Base-by-base conservation (phyloP, 2,888 invertebrate species). In the Perizoma flavofasciatum region DNA sequence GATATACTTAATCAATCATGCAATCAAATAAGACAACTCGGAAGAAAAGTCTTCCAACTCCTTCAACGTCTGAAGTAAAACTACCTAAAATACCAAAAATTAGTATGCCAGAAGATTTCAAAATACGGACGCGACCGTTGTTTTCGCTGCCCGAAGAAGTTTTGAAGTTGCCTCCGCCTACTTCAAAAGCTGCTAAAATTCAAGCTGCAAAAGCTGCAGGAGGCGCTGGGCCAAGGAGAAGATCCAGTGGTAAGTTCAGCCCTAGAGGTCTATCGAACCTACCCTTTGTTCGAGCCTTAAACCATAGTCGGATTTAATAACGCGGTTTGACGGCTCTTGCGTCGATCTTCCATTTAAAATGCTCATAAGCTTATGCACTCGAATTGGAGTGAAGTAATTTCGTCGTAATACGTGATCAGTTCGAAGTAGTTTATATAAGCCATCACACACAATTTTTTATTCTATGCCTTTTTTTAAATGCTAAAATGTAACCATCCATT, bases 61-160 rank as follows among this genome's bases (percentile, higher is more conserved):
- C 89, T 71, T 83, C 84, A 65, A 73, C 92, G 32, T 93, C 93
- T 52, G 92, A 91, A 48, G 88, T 92, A 55, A 86, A 92, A 65
- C 80, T 93, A 49, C 92, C 94, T 1, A 93, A 93, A 79, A 81
- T 94, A 63, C 92, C 93, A 5, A 90, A 91, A 77, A 79, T 93
- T 53, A 78, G 87, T 55, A 82, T 94, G 81, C 94, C 94, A 0
- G 92, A 92, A 39, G 93, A 93, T 74, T 94, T 93, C 68, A 92
- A 93, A 79, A 89, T 93, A 61, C 82, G 92, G 63, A 91, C 93
- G 22, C 88, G 92, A 54, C 93, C 94, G 0, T 73, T 95, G 56
- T 94, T 95, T 82, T 93, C 94, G 3, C 78, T 96, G 53, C 95
- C 95, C 0, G 93, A 94, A 49, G 93, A 95, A 81, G 82, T 95